Evolutionary conservation across 1,140 invertebrate species (phyloP).

Genomic region (Sycophila sp.): DNA sequence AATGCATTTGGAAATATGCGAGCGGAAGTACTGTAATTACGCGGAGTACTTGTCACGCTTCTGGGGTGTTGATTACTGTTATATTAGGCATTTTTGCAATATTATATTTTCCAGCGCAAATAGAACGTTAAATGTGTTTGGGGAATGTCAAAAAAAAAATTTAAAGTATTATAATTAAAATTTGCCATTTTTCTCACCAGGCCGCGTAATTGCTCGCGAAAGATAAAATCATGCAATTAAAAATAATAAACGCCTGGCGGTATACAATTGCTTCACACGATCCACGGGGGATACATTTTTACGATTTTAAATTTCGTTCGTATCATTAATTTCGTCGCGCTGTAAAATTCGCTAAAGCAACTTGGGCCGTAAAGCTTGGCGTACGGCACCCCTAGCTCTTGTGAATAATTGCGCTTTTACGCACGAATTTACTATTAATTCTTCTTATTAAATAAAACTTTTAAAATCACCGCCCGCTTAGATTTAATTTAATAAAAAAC

Average conservation of each 20-base stretch:
- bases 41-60: constrained; percentile 17
- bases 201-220: too few relatives aligned
- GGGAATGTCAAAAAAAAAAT: neutral
- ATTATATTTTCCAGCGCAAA: constrained; percentile 5
- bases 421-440: too few relatives aligned
- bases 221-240: constrained; percentile 23
- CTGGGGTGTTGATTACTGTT: neutral
- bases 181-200: neutral
- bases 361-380: constrained; percentile 9
- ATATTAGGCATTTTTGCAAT: constrained; percentile 17
- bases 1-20: constrained; percentile 35
- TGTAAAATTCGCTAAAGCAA: constrained; percentile 16
- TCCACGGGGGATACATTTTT: constrained; percentile 4
- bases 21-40: constrained; percentile 22
- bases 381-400: too few relatives aligned
- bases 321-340: constrained; percentile 33
- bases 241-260: constrained; percentile 29
- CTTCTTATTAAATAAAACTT: too few relatives aligned
- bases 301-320: constrained; percentile 23
- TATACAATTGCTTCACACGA: constrained; percentile 18
- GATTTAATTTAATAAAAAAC: too few relatives aligned
- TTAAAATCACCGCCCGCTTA: too few relatives aligned
- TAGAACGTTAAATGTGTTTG: neutral
- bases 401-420: too few relatives aligned
- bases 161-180: neutral